Conservation (phyloP, 2,797 vertebrate species). For the Eulemur rubriventer region DNA sequence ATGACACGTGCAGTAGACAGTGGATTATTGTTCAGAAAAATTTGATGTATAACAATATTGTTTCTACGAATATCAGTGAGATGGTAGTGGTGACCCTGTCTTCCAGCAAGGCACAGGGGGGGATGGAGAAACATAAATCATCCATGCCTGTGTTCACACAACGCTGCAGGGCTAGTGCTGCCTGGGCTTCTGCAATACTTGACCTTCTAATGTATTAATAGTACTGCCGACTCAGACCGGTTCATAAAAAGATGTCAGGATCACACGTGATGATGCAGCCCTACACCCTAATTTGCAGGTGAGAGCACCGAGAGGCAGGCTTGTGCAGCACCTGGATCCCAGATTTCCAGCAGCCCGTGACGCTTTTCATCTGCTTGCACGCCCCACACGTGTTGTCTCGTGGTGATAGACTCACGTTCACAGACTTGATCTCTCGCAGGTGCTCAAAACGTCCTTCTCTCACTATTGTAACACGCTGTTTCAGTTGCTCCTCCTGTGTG, state of each 20-base stretch:
- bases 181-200: background rate
- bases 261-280: fast-evolving
- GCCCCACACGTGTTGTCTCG: fast-evolving
- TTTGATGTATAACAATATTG: fast-evolving
- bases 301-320: background rate
- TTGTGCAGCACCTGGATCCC: fast-evolving
- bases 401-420: background rate
- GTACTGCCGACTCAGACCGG: fast-evolving
- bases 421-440: background rate
- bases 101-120: fast-evolving
- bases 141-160: fast-evolving
- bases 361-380: fast-evolving
- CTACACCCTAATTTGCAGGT: background rate
- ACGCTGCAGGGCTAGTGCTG: fast-evolving
- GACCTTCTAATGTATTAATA: background rate
- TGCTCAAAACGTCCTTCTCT: background rate
- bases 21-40: background rate
- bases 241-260: no score
- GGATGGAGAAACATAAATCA: background rate
- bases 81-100: fast-evolving
- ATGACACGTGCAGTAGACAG: no score
- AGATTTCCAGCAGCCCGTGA: background rate
- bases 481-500: background rate
- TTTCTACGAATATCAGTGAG: background rate
- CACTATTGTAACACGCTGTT: conserved; percentile 7